Percentiles rank a stretch among this genome's conserved stretches.
These are phyloP conservation scores for Cyprichromis sp. DNA, from an alignment of 2,113 vertebrate species.

Conservation along the genomic window DNA sequence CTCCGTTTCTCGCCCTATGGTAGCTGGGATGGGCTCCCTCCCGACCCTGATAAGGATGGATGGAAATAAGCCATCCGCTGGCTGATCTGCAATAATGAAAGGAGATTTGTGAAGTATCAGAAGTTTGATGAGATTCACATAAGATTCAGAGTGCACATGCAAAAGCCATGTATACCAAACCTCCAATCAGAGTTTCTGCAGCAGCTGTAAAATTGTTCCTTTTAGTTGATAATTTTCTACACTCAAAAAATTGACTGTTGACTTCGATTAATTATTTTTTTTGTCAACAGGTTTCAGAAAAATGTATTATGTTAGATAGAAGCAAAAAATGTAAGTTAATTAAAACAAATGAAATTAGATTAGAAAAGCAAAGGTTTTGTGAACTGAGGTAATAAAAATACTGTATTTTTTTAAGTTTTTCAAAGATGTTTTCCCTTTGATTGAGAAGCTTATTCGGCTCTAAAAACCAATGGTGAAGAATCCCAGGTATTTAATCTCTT, in stretches of 20 bases:
- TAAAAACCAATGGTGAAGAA: neutral
- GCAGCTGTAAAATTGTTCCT: accelerated
- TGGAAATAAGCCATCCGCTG: accelerated
- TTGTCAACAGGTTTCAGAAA: neutral
- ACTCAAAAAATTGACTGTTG: accelerated
- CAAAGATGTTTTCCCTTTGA: neutral
- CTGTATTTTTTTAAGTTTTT: neutral
- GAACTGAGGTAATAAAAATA: accelerated
- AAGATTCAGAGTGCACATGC: neutral
- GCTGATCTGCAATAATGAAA: neutral
- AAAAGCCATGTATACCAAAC: neutral
- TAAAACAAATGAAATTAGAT: accelerated
- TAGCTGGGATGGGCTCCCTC: neutral
- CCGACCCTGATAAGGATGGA: neutral
- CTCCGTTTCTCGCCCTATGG: neutral
- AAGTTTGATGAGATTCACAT: neutral
- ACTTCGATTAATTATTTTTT: neutral
- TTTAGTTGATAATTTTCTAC: neutral
- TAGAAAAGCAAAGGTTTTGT: accelerated
- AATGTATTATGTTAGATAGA: neutral
- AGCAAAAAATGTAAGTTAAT: neutral
- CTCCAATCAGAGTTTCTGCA: neutral
- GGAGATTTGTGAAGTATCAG: neutral
- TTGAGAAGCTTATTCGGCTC: neutral
- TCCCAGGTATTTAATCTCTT: neutral